Conservation (phyloP, 2,888 invertebrate species). For the Protophormia terraenovae region DNA sequence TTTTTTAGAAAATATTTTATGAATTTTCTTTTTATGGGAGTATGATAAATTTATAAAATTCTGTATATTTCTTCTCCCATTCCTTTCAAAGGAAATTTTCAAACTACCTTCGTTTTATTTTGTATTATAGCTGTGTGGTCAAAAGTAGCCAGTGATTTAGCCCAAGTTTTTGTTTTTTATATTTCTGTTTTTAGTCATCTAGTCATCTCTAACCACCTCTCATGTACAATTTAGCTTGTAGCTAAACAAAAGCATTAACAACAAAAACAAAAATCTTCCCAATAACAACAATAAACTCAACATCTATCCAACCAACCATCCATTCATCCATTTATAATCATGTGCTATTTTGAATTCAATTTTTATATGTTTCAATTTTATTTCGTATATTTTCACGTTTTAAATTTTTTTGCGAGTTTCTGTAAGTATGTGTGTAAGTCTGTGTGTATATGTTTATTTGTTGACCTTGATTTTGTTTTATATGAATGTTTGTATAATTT, state of each 20-base stretch:
- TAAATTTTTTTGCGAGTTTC: conserved; percentile 37
- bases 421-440: conserved; percentile 15
- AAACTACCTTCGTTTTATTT: not conserved
- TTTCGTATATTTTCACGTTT: conserved; percentile 22
- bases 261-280: not conserved
- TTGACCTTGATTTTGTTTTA: conserved; percentile 64
- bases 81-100: not conserved
- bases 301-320: conserved; percentile 19
- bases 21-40: no score
- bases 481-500: conserved; percentile 44
- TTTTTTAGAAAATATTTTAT: no score
- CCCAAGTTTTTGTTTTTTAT: not conserved
- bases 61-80: no score
- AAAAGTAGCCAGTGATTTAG: not conserved
- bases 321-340: conserved; percentile 34
- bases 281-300: not conserved
- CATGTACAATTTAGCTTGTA: not conserved
- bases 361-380: conserved; percentile 56
- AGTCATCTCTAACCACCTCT: not conserved
- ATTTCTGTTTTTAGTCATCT: not conserved
- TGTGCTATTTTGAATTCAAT: conserved; percentile 61
- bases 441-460: not conserved
- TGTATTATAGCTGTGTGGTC: not conserved
- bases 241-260: not conserved
- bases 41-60: no score